A percentile compares a stretch with the other conserved stretches of the same genome.
Conservation (phyloP, 2,888 invertebrate species). For the Ariolimax columbianus region DNA sequence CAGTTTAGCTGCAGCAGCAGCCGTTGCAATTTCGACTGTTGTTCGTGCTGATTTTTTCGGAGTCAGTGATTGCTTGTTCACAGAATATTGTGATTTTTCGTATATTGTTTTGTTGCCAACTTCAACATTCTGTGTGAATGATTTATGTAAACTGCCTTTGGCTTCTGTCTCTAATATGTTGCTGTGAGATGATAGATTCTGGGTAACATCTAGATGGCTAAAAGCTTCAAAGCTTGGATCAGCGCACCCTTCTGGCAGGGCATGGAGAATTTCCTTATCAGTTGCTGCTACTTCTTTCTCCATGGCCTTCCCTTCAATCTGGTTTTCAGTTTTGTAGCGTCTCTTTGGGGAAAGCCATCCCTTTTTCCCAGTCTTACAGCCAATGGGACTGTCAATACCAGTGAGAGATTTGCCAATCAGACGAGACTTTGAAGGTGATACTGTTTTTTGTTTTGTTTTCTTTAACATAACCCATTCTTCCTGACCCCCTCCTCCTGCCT, state of each 20-base stretch:
- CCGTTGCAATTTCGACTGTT: slow-evolving; percentile 50
- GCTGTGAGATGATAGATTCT: background rate
- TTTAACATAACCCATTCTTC: slow-evolving; percentile 53
- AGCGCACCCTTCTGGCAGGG: background rate
- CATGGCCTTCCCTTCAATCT: slow-evolving; percentile 15
- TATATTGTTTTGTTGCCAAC: background rate
- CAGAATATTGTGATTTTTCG: background rate
- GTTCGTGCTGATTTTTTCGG: slow-evolving; percentile 31
- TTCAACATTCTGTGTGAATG: background rate
- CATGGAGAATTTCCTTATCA: background rate
- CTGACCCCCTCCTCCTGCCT: slow-evolving; percentile 51
- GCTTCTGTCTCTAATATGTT: background rate
- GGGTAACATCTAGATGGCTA: background rate
- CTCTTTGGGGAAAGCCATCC: slow-evolving; percentile 50
- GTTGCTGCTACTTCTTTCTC: slow-evolving; percentile 4
- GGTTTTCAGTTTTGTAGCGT: slow-evolving; percentile 41
- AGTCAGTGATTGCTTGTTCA: background rate
- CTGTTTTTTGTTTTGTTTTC: slow-evolving; percentile 52
- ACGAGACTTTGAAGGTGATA: slow-evolving; percentile 46
- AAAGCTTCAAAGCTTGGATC: background rate
- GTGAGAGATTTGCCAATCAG: slow-evolving; percentile 5
- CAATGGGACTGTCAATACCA: slow-evolving; percentile 11
- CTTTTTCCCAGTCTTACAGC: slow-evolving; percentile 41
- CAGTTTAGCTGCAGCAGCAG: slow-evolving; percentile 49
- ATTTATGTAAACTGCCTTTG: background rate